phyloP scores from a whole-genome alignment of 2,888 invertebrate species.

The Antheraea assamensis region DNA sequence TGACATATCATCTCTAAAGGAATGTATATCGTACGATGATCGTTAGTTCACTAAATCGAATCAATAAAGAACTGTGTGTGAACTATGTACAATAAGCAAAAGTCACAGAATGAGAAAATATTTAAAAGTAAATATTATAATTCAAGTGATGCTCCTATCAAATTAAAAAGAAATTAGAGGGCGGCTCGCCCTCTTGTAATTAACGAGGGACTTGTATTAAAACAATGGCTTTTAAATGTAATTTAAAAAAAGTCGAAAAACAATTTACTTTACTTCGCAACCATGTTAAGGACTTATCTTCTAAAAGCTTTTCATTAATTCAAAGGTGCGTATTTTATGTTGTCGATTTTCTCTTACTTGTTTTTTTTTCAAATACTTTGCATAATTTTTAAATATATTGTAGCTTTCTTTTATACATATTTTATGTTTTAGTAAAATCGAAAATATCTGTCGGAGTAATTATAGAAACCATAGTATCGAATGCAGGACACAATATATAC shows the following conservation, averaged over 20 bases:
- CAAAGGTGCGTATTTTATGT: background rate
- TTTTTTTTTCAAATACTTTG: too few species aligned
- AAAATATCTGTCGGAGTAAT: too few species aligned
- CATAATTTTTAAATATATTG: too few species aligned
- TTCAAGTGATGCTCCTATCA: conserved; percentile 21
- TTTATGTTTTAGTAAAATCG: too few species aligned
- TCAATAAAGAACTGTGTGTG: too few species aligned
- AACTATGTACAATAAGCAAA: conserved; percentile 5
- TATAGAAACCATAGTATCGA: too few species aligned
- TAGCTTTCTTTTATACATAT: too few species aligned
- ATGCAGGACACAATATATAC: too few species aligned
- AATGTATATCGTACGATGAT: background rate
- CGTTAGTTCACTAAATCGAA: too few species aligned
- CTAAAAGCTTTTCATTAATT: conserved; percentile 6
- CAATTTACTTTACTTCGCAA: conserved; percentile 11
- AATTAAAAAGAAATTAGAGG: conserved; percentile 32
- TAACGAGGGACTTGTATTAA: conserved; percentile 25
- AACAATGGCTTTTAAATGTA: conserved; percentile 20
- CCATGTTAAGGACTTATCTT: background rate
- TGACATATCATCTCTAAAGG: background rate
- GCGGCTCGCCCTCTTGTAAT: conserved; percentile 27
- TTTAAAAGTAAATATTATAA: background rate
- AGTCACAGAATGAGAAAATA: background rate
- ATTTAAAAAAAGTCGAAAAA: conserved; percentile 15
- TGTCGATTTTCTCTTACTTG: background rate